Percentiles rank a stretch among this genome's conserved stretches.
Evolutionary conservation across 1,140 invertebrate species (phyloP).

Genomic region (Magallana ariakensis): DNA sequence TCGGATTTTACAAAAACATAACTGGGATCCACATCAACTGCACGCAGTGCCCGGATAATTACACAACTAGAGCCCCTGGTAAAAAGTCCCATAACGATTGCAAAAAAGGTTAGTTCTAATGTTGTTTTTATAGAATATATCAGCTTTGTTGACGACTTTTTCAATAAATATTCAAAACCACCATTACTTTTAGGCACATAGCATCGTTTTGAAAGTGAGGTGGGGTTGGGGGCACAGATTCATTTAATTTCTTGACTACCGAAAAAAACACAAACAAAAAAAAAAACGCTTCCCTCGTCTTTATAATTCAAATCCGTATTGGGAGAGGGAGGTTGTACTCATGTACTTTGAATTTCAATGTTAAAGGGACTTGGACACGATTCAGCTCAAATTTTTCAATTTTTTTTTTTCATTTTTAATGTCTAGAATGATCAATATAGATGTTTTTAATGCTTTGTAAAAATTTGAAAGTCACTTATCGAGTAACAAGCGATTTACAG

Average conservation of each 20-base stretch:
- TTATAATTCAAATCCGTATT: no score
- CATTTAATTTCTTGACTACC: neutral
- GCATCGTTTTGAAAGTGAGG: neutral
- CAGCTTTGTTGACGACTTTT: neutral
- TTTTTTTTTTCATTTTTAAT: no score
- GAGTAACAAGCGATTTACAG: no score
- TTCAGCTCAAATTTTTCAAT: no score
- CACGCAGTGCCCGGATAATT: neutral
- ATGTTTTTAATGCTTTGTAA: no score
- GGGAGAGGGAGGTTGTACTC: no score
- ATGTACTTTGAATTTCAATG: no score
- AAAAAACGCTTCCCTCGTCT: neutral
- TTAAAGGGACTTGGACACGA: no score
- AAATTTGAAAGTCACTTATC: no score
- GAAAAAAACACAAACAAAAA: neutral
- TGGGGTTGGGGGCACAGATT: neutral
- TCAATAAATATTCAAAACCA: neutral
- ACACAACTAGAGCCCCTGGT: neutral
- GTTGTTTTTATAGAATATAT: neutral
- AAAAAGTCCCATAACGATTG: neutral
- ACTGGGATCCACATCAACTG: neutral
- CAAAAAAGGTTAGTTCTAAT: neutral
- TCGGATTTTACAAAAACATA: constrained; percentile 10
- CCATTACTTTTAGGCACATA: neutral
- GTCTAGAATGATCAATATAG: no score